Conservation (phyloP, 2,888 invertebrate species). For the Drosophila helvetica region DNA sequence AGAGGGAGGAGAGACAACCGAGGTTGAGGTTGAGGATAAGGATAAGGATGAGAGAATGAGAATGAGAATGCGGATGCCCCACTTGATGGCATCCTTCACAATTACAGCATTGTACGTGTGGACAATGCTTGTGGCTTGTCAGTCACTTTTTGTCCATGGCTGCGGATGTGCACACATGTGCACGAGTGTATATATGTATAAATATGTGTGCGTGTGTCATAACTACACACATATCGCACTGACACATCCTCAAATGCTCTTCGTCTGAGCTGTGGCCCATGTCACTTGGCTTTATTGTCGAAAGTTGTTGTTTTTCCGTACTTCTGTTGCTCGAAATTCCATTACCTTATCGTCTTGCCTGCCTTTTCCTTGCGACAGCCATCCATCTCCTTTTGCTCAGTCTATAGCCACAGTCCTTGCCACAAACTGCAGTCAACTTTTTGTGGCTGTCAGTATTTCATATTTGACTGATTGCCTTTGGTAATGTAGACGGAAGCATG, state of each 20-base stretch:
- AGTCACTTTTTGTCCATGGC: conserved; percentile 55
- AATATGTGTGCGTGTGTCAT: conserved; percentile 47
- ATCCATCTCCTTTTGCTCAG: conserved; percentile 11
- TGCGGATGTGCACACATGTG: conserved; percentile 17
- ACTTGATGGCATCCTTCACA: conserved; percentile 79
- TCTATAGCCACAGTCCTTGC: conserved; percentile 33
- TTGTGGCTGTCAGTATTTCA: conserved; percentile 71
- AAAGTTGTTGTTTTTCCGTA: conserved; percentile 48
- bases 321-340: conserved; percentile 48
- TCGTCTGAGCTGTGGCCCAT: conserved; percentile 38
- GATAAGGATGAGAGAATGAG: conserved; percentile 24
- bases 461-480: conserved; percentile 78
- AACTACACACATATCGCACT: conserved; percentile 45
- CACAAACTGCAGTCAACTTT: conserved; percentile 53
- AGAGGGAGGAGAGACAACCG: not conserved
- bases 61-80: conserved; percentile 49
- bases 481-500: conserved; percentile 64
- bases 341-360: conserved; percentile 43
- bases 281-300: conserved; percentile 67
- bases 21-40: not conserved
- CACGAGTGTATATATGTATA: not conserved
- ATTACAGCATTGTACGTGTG: conserved; percentile 75
- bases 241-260: conserved; percentile 49
- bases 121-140: conserved; percentile 78
- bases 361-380: conserved; percentile 39